These are phyloP conservation scores for Leptogaster cylindrica DNA, from an alignment of 2,888 invertebrate genomes.

Conservation along the genomic window DNA sequence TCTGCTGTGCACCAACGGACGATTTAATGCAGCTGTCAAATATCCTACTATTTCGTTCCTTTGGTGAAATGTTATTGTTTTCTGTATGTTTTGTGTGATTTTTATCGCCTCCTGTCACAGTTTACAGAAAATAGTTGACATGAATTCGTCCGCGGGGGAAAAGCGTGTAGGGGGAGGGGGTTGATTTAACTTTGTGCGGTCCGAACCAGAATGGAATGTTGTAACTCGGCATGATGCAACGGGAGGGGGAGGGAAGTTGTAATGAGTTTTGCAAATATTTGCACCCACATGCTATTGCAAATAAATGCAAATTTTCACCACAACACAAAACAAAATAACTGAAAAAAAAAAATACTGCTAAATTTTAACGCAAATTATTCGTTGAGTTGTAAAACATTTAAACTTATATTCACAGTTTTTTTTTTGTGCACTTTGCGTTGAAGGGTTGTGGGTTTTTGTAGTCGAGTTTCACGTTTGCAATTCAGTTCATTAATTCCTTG, in stretches of 20 bases:
- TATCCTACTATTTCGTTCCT: constrained; percentile 19
- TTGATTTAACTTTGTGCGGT: constrained; percentile 30
- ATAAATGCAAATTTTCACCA: constrained; percentile 34
- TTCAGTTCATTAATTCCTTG: constrained; percentile 15
- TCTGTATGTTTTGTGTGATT: constrained; percentile 33
- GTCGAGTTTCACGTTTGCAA: neutral
- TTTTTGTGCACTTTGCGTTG: neutral
- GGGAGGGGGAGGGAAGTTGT: too few relatives aligned
- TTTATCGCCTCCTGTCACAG: constrained; percentile 31
- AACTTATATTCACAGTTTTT: constrained; percentile 19
- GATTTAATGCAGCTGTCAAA: constrained; percentile 45
- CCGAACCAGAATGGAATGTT: constrained; percentile 1
- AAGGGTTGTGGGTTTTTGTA: neutral
- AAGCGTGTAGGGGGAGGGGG: too few relatives aligned
- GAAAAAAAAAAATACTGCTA: constrained; percentile 7
- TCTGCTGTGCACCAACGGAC: constrained; percentile 31
- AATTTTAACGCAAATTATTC: constrained; percentile 8
- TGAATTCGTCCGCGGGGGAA: too few relatives aligned
- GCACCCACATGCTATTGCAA: neutral
- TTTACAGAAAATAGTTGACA: constrained; percentile 32
- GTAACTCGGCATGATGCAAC: neutral
- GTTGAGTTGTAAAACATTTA: neutral
- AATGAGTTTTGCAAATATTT: constrained; percentile 34
- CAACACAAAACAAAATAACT: too few relatives aligned
- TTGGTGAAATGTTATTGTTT: constrained; percentile 28